Conservation (phyloP, 2,888 invertebrate genomes). For the Portevinia maculata region DNA sequence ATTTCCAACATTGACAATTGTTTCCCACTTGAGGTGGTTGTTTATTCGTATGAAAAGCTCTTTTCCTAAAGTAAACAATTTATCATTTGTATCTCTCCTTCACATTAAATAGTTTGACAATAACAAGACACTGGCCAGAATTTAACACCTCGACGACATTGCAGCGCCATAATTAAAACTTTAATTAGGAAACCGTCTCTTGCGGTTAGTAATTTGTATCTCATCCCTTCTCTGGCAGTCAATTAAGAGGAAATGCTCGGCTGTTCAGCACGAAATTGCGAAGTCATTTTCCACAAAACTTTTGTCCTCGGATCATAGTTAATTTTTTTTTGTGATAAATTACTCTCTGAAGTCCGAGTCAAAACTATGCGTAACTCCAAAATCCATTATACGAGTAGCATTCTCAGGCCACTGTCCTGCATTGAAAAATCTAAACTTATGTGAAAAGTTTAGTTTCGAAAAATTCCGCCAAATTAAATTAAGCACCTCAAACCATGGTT, state of each 20-base stretch:
- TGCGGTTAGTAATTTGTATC: neutral
- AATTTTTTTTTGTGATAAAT: slow-evolving; percentile 54
- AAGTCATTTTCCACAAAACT: slow-evolving; percentile 38
- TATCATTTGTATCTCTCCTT: no score
- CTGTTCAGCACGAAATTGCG: slow-evolving; percentile 20
- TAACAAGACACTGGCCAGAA: neutral
- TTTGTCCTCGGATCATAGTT: no score
- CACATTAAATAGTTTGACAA: neutral
- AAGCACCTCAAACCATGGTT: slow-evolving; percentile 45
- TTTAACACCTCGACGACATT: neutral
- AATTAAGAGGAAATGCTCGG: no score
- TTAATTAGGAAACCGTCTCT: neutral
- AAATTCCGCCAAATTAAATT: slow-evolving; percentile 67
- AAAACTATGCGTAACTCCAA: slow-evolving; percentile 51
- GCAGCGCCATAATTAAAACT: neutral
- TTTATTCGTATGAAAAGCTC: no score
- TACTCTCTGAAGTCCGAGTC: slow-evolving; percentile 51
- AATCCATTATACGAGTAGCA: slow-evolving; percentile 59
- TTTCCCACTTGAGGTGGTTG: no score
- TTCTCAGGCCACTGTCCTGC: slow-evolving; percentile 26
- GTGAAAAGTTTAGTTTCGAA: slow-evolving; percentile 61
- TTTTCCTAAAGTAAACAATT: no score
- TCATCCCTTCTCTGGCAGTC: neutral
- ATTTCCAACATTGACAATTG: no score
- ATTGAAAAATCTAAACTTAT: slow-evolving; percentile 62